A percentile compares a stretch with the other conserved stretches of the same genome.
Conservation (phyloP, 2,113 vertebrate genomes). For the Anhinga rufa region DNA sequence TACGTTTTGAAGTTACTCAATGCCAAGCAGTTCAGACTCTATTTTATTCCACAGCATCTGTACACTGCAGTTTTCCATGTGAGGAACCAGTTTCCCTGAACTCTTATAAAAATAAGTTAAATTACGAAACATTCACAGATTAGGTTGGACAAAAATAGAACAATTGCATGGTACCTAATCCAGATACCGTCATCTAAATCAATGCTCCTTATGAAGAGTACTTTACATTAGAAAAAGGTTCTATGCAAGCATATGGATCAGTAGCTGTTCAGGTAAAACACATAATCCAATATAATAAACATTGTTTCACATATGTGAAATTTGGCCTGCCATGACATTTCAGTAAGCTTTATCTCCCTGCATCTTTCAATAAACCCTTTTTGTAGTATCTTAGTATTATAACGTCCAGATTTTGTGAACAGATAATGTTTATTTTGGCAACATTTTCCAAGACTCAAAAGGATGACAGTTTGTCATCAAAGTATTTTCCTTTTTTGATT, state of each 20-base stretch:
- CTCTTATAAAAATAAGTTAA: neutral
- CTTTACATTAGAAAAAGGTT: neutral
- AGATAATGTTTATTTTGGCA: neutral
- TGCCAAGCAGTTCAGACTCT: neutral
- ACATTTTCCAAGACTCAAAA: neutral
- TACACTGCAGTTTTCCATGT: neutral
- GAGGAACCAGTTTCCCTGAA: neutral
- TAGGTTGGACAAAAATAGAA: neutral
- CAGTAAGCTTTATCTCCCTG: neutral
- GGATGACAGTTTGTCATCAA: neutral
- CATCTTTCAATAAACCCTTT: neutral
- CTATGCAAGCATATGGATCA: neutral
- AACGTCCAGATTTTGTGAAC: neutral
- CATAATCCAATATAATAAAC: neutral
- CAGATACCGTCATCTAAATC: neutral
- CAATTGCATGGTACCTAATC: neutral
- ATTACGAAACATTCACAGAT: neutral
- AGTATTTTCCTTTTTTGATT: neutral
- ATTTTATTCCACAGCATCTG: neutral
- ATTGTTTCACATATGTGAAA: neutral
- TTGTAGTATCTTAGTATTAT: neutral
- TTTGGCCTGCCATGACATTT: neutral
- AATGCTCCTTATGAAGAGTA: neutral
- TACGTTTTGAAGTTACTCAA: neutral
- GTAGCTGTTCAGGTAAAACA: neutral